Base-by-base conservation (phyloP, 37 sponge, comb jelly and placozoan species). In the Crambe crambe region DNA sequence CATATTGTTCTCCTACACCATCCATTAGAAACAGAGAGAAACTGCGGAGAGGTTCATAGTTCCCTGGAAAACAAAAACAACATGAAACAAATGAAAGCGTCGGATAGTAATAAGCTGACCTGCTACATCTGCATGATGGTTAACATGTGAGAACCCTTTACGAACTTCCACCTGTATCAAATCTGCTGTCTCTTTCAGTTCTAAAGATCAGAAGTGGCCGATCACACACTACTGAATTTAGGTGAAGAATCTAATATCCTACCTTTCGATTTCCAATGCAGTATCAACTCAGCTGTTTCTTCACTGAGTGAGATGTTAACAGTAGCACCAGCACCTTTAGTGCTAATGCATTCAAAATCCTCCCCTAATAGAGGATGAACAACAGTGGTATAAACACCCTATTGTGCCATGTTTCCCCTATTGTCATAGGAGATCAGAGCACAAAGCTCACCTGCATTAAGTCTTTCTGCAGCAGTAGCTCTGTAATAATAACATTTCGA, bases 11-110 rank as follows among this genome's bases (percentile, higher is more conserved):
- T 21, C 40, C 51, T 21, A 34, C 10, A 12, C 56, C 63, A 72
- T 69, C 71, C 37, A 20, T 78, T n/a, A 85, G 37, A 30, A 42
- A 37, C 10, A 85, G 70, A 26, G 79, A 72, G n/a, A 85, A 62
- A 36, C 85, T 38, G 0, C 65, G 44, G 29, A 85, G 69, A 22
- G 85, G 85, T 1, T 85, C 85, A 71, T 85, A 85, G 36, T 63
- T 59, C n/a, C n/a, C 60, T 32, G 70, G 60, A 29, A 42, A 3
- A 62, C 22, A 27, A 8, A 10, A 43, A 31, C 64, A 5, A 15
- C 32, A 65, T 31, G 35, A 65, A 8, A 15, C 51, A 47, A 15
- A n/a, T n/a, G n/a, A n/a, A n/a, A n/a, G n/a, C n/a, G n/a, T n/a
- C n/a, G n/a, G n/a, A n/a, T n/a, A n/a, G n/a, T n/a, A n/a, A 47